Conservation (phyloP, 35 echinoderm and acorn worm genomes). For the Apostichopus japonicus region DNA sequence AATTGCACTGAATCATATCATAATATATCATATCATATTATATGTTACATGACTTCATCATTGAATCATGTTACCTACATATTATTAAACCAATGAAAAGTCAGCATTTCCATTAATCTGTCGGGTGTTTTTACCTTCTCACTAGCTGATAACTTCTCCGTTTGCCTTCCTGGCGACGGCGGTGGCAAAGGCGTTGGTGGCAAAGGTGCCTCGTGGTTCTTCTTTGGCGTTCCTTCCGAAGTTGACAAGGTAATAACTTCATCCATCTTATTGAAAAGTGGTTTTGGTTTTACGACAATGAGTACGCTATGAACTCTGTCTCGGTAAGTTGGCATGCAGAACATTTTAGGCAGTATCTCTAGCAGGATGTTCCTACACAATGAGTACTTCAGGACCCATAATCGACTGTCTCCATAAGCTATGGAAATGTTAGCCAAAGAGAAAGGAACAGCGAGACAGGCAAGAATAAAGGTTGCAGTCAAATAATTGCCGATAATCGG, state of each 20-base stretch:
- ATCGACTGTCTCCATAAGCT: background rate
- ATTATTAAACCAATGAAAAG: too few relatives aligned
- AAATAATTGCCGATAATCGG: background rate
- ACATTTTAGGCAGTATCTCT: background rate
- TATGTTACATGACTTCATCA: too few relatives aligned
- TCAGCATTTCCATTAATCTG: too few relatives aligned
- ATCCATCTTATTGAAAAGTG: background rate
- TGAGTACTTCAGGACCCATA: background rate
- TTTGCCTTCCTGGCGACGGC: too few relatives aligned
- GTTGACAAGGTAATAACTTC: background rate
- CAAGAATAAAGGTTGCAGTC: background rate
- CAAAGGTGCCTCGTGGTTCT: too few relatives aligned
- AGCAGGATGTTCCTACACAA: background rate
- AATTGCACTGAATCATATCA: too few relatives aligned
- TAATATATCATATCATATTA: too few relatives aligned
- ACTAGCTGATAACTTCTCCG: too few relatives aligned
- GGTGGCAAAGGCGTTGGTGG: too few relatives aligned
- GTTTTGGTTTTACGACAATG: background rate
- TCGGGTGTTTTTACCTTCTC: too few relatives aligned
- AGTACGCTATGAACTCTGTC: background rate
- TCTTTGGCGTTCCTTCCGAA: too few relatives aligned
- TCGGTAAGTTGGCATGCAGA: background rate
- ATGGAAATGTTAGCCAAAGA: background rate
- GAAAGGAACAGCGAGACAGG: conserved; percentile 8
- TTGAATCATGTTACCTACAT: too few relatives aligned